Base-by-base conservation (phyloP, 1,140 invertebrate species). In the Nasonia longicornis region DNA sequence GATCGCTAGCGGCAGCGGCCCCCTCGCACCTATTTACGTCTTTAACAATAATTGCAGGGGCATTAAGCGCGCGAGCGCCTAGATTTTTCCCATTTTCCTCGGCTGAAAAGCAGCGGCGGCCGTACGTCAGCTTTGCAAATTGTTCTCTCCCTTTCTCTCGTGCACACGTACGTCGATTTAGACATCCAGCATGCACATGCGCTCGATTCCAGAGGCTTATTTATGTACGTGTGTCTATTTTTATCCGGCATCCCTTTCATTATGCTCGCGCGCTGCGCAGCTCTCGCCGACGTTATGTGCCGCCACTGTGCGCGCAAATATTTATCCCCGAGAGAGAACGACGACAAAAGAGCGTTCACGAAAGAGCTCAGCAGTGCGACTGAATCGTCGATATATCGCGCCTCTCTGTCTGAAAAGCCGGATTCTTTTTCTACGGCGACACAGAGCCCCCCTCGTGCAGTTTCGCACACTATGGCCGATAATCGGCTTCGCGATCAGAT, bases 21-120 rank as follows among this genome's bases (percentile, higher is more conserved):
- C 52, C 14, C 22, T 70, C 26, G 31, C 71, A 73, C 71, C 38
- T 73, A 70, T 70, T 45, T 73, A 73, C 71, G 71, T 48, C 71
- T 73, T 70, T 73, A 45, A 73, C 20, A 73, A 73, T 73, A 73
- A 73, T 73, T 70, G 69, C 69, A 38, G 12, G 69, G 52, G 69
- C n/a, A 70, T 70, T 70, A 35, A 70, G 31, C 4, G 29, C 1
- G 29, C 26, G 26, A 29, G 67, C 67, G 67, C 26, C 29, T 35
- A 20, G 29, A 35, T 35, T 70, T 73, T 73, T 70, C 69, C 69
- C 29, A 29, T 31, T 70, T 70, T 73, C 42, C 52, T 3, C 31
- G 16, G 7, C n/a, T 45, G 22, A 48, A 45, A 48, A 45, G 71
- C 71, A 26, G 66, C 29, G 26, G 22, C 6, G 14, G 64, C 64